Evolutionary conservation across 2,113 vertebrate species (phyloP), one percentile per base, ranked within the genome.

Genomic region (Oceanodroma tethys): DNA sequence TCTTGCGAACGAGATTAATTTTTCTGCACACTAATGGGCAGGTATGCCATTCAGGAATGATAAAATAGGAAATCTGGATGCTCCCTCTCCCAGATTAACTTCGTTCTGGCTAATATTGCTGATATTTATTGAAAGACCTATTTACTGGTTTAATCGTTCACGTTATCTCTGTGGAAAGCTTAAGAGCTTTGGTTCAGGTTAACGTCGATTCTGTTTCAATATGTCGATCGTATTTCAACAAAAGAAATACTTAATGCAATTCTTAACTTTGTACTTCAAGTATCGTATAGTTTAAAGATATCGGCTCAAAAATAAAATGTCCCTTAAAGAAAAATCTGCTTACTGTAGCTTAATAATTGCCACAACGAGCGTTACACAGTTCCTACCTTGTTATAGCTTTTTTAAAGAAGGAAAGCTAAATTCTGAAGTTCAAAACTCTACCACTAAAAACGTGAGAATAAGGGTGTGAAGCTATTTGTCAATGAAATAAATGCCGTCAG

Each of bases 11-110:
- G 86, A 91, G 70, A 81, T 82, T 86, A 71, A 81, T 89, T 96
- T 97, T 29, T 68, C 90, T 93, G 78, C 48, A 94, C 84, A 95
- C 80, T 94, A 88, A 85, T 30, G 3, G 83, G 83, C 75, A n/a
- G 15, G 13, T 73, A 23, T 34, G 20, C 36, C 4, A 25, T 16
- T 63, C 58, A 42, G 50, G 34, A 83, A 29, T 21, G 26, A 21
- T 11, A 26, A 86, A 95, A 42, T 1, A 40, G 42, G 75, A 65
- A 48, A 80, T 15, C 42, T 13, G 36, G 11, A 40, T 16, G 16
- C 19, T 29, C 5, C 1, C 12, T 34, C 10, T 72, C 45, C 9
- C 16, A 70, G 21, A 89, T 52, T 42, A 60, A 60, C 36, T 59
- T 86, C 12, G 5, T 66, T 43, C 30, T 56, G 25, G 17, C 21